Evolutionary conservation across 2,113 vertebrate species (phyloP), one percentile per base, ranked within the genome.

Genomic region (Poeciliopsis retropinna): DNA sequence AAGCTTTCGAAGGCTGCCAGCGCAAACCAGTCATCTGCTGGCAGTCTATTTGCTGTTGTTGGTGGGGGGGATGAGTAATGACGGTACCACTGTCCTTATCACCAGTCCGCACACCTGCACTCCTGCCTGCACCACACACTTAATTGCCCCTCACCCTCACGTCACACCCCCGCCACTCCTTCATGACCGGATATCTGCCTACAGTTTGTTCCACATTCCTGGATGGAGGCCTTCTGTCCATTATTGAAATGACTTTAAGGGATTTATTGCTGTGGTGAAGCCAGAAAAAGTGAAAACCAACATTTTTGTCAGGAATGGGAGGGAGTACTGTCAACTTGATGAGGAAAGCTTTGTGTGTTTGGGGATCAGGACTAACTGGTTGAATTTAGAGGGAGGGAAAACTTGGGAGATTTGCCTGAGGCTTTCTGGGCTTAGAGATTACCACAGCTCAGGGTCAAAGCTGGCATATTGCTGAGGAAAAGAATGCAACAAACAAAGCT

Each of bases 91-190:
- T 85, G 88, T 94, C 85, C 87, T 88, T 94, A 90, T 92, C 92
- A 83, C 90, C 85, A 91, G 92, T 94, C 93, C 94, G 84, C 93
- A 95, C 91, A 93, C 91, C 93, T 94, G 92, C 93, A 87, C 92
- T 93, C 93, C 94, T 91, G 73, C 88, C 89, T 93, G 92, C 89
- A 75, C 88, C 82, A 84, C 83, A 82, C 73, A 85, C 91, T 94
- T 96, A 95, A 97, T 96, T 97, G 91, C 87, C 71, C 91, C 80
- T 74, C 69, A 73, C 71, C 37, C 34, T 11, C 34, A 17, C 51
- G 7, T 34, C 70, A 19, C 64, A 64, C 82, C 76, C 51, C 78
- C 80, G 37, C 78, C 79, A 72, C 67, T 84, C 68, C 79, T 76
- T 80, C 73, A 78, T 80, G 79, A 76, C 94, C 94, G 76, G 88